Evolutionary conservation across 2,113 vertebrate species (phyloP), one percentile per base, ranked within the genome.

Genomic region (Benitochromis conjunctus): DNA sequence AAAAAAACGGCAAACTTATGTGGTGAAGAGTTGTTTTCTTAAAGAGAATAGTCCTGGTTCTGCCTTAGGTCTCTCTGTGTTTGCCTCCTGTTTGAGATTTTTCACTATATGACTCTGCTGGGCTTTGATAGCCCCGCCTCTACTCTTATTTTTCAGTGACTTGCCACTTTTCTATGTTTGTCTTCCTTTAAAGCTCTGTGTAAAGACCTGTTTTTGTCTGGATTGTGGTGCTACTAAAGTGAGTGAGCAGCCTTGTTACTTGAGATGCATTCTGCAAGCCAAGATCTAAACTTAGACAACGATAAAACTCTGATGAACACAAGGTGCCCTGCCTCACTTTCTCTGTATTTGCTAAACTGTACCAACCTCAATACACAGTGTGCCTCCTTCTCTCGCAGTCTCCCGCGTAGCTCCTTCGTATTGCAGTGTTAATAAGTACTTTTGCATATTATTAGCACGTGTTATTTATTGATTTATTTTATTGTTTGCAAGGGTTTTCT

Each of bases 231-330:
- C 84, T 66, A 79, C 66, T 88, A 88, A 85, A 91, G 82, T 78
- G 64, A 92, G 91, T 79, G 87, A 55, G 66, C 86, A 89, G 93
- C 82, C 88, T 86, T 94, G 96, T 93, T 95, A 96, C 94, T 95
- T 94, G 96, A 96, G 95, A 96, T 90, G 93, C 18, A 21, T 71
- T 80, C 84, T 79, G 48, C 46, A 86, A 92, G 94, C 95, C 95
- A 96, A 94, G 87, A 93, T 94, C 96, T 96, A 96, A 96, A 95
- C 94, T 96, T 96, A 96, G 96, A 92, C 86, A 88, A 95, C 92
- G 92, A 95, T 95, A 94, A 95, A 95, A 93, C 89, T 92, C 83
- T 91, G 91, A 94, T 93, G 88, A 94, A 91, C 92, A 88, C 80
- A 92, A 93, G 85, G 80, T 92, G 87, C 89, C 87, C 92, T 88